Conservation (phyloP, 1,140 invertebrate genomes). For the Triops cancriformis region DNA sequence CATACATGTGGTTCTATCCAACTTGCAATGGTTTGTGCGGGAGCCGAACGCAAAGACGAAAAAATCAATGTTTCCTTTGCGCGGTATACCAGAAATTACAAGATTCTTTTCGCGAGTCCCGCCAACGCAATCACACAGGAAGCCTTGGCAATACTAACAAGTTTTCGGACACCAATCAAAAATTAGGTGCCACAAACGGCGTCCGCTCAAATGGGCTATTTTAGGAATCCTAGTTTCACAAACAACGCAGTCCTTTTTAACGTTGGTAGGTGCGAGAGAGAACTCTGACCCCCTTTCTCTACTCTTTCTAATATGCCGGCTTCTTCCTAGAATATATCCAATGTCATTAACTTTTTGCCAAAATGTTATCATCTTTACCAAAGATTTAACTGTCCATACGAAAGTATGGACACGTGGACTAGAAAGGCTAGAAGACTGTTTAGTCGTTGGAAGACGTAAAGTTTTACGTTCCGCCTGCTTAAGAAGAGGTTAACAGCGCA, state of each 20-base stretch:
- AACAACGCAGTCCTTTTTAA: neutral
- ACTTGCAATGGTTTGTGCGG: neutral
- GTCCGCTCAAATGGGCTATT: neutral
- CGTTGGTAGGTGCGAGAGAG: too few relatives aligned
- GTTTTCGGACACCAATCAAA: neutral
- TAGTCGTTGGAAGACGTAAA: too few relatives aligned
- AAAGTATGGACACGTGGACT: too few relatives aligned
- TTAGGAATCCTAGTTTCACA: neutral
- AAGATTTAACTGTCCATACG: too few relatives aligned
- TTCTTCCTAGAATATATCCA: too few relatives aligned
- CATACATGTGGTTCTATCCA: neutral
- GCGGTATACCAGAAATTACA: neutral
- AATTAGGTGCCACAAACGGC: neutral
- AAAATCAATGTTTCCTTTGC: neutral
- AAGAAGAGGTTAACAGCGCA: too few relatives aligned
- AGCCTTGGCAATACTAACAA: neutral
- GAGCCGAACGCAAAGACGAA: neutral
- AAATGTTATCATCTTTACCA: too few relatives aligned
- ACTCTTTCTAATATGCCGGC: too few relatives aligned
- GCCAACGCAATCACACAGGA: neutral
- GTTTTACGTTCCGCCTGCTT: too few relatives aligned
- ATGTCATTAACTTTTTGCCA: too few relatives aligned
- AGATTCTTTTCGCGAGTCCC: neutral
- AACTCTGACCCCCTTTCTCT: too few relatives aligned
- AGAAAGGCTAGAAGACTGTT: too few relatives aligned